These are phyloP conservation scores for Pangasianodon gigas DNA, from an alignment of 2,113 vertebrate species.

Conservation along the genomic window DNA sequence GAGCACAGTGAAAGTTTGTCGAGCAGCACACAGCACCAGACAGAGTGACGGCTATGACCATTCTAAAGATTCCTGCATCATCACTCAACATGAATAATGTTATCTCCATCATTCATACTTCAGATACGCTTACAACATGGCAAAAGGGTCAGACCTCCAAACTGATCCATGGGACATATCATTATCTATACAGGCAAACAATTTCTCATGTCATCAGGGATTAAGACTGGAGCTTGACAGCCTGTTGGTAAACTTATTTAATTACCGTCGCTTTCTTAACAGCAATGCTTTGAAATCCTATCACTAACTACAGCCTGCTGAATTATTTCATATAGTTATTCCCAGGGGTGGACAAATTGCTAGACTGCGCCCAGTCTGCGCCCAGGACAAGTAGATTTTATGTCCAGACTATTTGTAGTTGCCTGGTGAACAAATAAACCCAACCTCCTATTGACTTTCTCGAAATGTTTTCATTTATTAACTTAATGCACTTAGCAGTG, in stretches of 20 bases:
- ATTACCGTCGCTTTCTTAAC: constrained; percentile 11
- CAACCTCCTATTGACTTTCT: background rate
- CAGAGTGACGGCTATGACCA: constrained; percentile 18
- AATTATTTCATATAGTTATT: background rate
- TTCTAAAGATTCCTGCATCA: constrained; percentile 15
- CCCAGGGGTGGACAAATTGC: background rate
- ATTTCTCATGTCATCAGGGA: constrained; percentile 38
- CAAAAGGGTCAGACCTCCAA: background rate
- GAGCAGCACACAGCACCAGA: constrained; percentile 24
- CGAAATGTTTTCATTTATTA: background rate
- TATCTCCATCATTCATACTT: constrained; percentile 32
- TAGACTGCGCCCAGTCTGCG: background rate
- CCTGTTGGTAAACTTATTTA: constrained; percentile 9
- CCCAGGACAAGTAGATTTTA: background rate
- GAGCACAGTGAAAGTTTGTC: constrained; percentile 31
- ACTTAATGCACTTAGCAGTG: background rate
- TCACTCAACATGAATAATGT: constrained; percentile 45
- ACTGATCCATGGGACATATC: constrained; percentile 34
- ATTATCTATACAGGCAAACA: constrained; percentile 33
- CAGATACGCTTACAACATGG: constrained; percentile 33
- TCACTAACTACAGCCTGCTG: background rate
- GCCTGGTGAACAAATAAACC: background rate
- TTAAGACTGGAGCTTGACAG: constrained; percentile 35
- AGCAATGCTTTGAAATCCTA: background rate
- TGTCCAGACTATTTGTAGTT: background rate